phyloP scores from a whole-genome alignment of 2,113 vertebrate species.

The Crotalus viridis region DNA sequence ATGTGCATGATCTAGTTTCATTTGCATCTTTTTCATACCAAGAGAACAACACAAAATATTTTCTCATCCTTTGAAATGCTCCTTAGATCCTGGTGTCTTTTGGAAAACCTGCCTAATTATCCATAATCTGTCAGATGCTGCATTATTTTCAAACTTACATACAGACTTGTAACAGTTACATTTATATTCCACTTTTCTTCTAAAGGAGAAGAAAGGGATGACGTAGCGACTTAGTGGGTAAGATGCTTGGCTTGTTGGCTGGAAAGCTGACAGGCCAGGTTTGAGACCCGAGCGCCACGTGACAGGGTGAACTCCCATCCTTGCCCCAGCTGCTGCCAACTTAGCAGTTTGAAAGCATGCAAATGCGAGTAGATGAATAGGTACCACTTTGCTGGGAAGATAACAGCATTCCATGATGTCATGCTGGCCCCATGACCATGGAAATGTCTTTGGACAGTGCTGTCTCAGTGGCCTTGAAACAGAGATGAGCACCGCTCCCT shows the following conservation, averaged over 20 bases:
- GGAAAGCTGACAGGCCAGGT: background rate
- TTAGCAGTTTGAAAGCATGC: background rate
- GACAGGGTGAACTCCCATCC: background rate
- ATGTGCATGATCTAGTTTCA: background rate
- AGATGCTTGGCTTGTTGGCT: background rate
- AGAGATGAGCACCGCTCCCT: background rate
- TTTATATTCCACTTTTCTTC: background rate
- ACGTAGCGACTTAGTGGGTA: background rate
- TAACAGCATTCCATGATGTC: background rate
- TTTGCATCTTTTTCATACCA: background rate
- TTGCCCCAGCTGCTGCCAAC: background rate
- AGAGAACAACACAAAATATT: background rate
- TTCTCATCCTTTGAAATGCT: constrained; percentile 6
- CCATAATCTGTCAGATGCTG: background rate
- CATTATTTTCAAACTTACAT: background rate
- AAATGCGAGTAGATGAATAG: background rate
- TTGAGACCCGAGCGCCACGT: no score
- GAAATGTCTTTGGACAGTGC: background rate
- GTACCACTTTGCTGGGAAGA: background rate
- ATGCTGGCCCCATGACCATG: background rate
- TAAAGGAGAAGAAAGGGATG: background rate
- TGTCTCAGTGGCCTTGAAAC: background rate
- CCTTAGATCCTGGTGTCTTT: background rate
- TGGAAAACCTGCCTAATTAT: background rate
- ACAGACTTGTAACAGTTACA: background rate